Base-by-base conservation (phyloP, 2,888 invertebrate genomes). In the Drosophila mercatorum region DNA sequence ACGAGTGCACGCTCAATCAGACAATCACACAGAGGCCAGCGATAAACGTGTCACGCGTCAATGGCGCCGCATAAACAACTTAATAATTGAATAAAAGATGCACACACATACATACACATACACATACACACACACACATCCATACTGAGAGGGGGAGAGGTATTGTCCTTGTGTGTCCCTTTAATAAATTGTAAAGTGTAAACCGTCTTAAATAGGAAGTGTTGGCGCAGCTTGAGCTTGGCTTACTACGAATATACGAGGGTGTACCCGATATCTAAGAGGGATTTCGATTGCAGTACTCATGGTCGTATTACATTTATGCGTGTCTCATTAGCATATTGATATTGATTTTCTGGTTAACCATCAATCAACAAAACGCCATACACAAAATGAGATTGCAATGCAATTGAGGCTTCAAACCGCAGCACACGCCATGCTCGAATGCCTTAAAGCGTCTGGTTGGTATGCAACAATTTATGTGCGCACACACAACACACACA, bases 281-380 rank as follows among this genome's bases (percentile, higher is more conserved):
- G 12, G 46, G 26, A 8, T 14, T 36, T 40, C 26, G 14, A 59
- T 36, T 56, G 11, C 22, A 55, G 58, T 5, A 38, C 43, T 31
- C 22, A n/a, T n/a, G 41, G 26, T 36, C 41, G 51, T 51, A 49
- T 53, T 12, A 36, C 72, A 76, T 68, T 63, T 71, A 68, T 74
- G 75, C 72, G 59, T 71, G 81, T 82, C 88, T 86, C 86, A 86
- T 86, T 86, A 88, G 86, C 88, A 86, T 82, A 82, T 82, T 78
- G 77, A 88, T 86, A 86, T 86, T 88, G 86, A 86, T 86, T 86
- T 86, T 82, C 82, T 61, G 88, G 88, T 80, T 88, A 83, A 88
- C 86, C 88, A 88, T 88, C 86, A 86, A 86, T 86, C 86, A 86
- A 86, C 86, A 87, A 82, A 86, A 82, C 72, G 88, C 75, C 80